A percentile compares a stretch with the other conserved stretches of the same genome.
These are phyloP conservation scores for Sarcophaga variegata DNA, from an alignment of 2,888 invertebrate species.

Conservation along the genomic window DNA sequence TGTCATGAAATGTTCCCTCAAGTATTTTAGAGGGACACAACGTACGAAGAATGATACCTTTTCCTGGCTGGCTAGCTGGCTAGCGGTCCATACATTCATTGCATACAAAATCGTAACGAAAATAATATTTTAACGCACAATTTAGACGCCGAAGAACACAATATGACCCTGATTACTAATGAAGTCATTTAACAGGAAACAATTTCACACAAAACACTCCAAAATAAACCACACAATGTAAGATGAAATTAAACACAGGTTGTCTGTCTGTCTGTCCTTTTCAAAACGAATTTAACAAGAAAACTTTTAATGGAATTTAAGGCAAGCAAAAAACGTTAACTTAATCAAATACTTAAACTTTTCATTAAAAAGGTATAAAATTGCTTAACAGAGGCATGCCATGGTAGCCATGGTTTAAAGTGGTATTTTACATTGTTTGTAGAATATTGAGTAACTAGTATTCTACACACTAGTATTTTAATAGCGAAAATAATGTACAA, in stretches of 20 bases:
- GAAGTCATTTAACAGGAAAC: conserved; percentile 67
- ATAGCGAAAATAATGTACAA: no score
- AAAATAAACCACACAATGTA: conserved; percentile 38
- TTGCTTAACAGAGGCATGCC: no score
- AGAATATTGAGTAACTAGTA: no score
- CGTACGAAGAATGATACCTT: not conserved
- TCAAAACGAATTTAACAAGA: not conserved
- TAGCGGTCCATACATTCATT: conserved; percentile 16
- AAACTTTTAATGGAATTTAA: not conserved
- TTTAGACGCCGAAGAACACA: conserved; percentile 6
- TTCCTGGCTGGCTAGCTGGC: not conserved
- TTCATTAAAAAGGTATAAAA: no score
- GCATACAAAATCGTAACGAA: conserved; percentile 25
- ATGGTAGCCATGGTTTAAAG: no score
- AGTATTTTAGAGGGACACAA: not conserved
- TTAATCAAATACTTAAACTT: no score
- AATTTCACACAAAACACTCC: conserved; percentile 40
- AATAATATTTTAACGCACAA: conserved; percentile 1
- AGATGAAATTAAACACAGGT: not conserved
- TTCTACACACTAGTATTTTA: no score
- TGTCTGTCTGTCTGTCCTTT: no score
- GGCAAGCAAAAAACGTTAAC: not conserved
- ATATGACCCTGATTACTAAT: conserved; percentile 64
- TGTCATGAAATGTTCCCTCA: conserved; percentile 56
- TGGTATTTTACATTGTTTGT: no score